Conservation (phyloP, 53 echinoderm and acorn worm species). For the Pentamera pediparva region DNA sequence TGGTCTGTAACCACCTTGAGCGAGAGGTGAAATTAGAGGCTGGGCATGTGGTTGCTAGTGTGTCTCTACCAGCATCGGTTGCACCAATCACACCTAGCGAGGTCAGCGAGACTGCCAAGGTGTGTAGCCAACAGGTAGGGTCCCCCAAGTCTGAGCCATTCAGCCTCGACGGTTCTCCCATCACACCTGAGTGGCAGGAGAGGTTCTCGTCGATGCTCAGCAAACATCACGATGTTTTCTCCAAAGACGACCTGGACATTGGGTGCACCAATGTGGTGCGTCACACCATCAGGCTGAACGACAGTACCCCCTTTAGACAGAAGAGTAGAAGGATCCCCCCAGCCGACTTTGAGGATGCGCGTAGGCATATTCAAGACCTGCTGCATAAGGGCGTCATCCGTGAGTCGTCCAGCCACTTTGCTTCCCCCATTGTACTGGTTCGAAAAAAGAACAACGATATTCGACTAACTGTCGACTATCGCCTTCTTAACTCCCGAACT, state of each 20-base stretch:
- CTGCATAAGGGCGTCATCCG: conserved; percentile 39
- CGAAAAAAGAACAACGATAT: conserved; percentile 54
- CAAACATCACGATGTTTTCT: conserved; percentile 6
- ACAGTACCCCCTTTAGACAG: conserved; percentile 42
- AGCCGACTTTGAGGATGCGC: conserved; percentile 19
- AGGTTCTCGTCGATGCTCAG: neutral
- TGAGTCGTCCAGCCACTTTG: conserved; percentile 35
- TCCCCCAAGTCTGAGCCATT: too few species aligned
- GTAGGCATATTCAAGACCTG: conserved; percentile 36
- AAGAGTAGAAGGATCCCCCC: conserved; percentile 42
- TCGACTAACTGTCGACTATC: conserved; percentile 49
- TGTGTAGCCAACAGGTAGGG: too few species aligned
- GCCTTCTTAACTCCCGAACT: conserved; percentile 34
- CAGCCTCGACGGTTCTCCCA: conserved; percentile 34
- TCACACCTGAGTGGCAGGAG: conserved; percentile 11
- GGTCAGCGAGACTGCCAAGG: too few species aligned
- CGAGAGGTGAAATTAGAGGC: neutral
- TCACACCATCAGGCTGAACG: conserved; percentile 40
- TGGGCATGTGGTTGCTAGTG: neutral
- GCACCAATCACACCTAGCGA: too few species aligned
- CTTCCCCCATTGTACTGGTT: conserved; percentile 52
- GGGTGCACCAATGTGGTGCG: conserved; percentile 24
- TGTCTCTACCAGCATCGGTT: too few species aligned
- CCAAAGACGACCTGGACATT: conserved; percentile 35
- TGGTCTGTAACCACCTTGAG: neutral